phyloP scores from a whole-genome alignment of 2,888 invertebrate genomes.

The Epirrita christyi region DNA sequence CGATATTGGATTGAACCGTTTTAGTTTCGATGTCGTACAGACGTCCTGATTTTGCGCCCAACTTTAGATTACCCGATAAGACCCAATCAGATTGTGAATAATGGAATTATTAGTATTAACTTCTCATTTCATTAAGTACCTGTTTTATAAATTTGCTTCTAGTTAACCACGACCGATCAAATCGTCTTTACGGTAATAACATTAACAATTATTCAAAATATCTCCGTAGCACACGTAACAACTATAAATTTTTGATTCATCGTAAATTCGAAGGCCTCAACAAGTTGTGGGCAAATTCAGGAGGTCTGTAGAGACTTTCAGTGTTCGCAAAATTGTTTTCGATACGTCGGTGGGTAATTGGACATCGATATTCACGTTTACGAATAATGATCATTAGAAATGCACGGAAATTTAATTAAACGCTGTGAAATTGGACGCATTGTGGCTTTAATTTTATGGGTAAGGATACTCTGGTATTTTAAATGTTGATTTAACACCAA shows the following conservation, averaged over 20 bases:
- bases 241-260: neutral
- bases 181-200: too few relatives aligned
- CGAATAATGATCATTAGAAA: conserved; percentile 15
- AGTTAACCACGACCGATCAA: too few relatives aligned
- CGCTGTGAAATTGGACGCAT: neutral
- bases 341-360: conserved; percentile 1
- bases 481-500: neutral
- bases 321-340: neutral
- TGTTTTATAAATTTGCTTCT: too few relatives aligned
- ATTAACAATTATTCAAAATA: too few relatives aligned
- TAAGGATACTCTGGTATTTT: neutral
- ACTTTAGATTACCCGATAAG: neutral
- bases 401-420: conserved; percentile 12
- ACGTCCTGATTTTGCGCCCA: conserved; percentile 11
- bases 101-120: too few relatives aligned
- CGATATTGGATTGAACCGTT: conserved; percentile 3
- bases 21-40: conserved; percentile 4
- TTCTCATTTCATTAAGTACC: too few relatives aligned
- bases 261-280: neutral
- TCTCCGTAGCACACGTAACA: neutral
- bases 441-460: neutral
- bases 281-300: conserved; percentile 12
- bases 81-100: too few relatives aligned
- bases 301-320: neutral
- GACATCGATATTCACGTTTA: conserved; percentile 8